Percentiles rank a stretch among this genome's conserved stretches.
These are phyloP conservation scores for Fistularia commersonii DNA, from an alignment of 2,797 vertebrate species.

Conservation along the genomic window DNA sequence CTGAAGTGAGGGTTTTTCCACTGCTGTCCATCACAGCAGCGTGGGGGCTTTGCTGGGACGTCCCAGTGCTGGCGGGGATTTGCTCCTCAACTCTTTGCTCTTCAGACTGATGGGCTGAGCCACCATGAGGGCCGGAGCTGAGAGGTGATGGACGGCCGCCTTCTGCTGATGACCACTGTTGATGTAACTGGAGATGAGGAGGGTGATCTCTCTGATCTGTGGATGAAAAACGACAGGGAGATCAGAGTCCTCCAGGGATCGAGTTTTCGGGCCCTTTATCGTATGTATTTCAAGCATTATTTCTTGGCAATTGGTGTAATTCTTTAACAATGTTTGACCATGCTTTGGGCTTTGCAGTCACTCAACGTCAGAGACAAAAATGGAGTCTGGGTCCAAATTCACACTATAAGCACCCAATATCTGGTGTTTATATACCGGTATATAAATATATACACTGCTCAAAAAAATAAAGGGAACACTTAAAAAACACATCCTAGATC, in stretches of 20 bases:
- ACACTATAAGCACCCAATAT: too few species aligned
- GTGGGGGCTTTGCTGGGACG: slow-evolving; percentile 90
- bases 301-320: too few species aligned
- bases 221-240: slow-evolving; percentile 38
- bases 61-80: slow-evolving; percentile 72
- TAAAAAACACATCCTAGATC: too few species aligned
- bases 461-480: too few species aligned
- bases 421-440: too few species aligned
- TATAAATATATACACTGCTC: too few species aligned
- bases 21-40: slow-evolving; percentile 76
- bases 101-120: slow-evolving; percentile 75
- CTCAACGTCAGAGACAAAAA: too few species aligned
- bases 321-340: too few species aligned
- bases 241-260: background rate
- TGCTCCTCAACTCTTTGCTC: slow-evolving; percentile 78
- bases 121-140: slow-evolving; percentile 84
- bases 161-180: slow-evolving; percentile 92
- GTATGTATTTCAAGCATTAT: too few species aligned
- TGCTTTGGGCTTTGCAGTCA: too few species aligned
- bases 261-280: background rate
- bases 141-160: slow-evolving; percentile 86
- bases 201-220: slow-evolving; percentile 92
- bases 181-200: slow-evolving; percentile 91
- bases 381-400: too few species aligned
- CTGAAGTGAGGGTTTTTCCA: background rate